Conservation (phyloP, 2,113 vertebrate species). For the Centropristis striata region DNA sequence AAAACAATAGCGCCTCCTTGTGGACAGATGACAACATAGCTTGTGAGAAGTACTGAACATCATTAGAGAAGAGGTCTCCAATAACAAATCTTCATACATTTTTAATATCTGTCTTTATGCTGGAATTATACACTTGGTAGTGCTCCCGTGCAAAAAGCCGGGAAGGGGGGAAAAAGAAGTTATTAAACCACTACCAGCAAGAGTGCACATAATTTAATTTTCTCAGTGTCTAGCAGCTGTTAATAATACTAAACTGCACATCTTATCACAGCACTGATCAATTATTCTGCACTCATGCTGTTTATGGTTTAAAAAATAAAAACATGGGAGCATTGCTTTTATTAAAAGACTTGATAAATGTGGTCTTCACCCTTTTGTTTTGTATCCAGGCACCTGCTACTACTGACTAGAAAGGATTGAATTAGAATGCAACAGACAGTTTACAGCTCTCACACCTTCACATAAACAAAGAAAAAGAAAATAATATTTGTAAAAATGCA, state of each 20-base stretch:
- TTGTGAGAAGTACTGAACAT: neutral
- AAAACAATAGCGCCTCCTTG: slow-evolving; percentile 55
- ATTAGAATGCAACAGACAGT: slow-evolving; percentile 23
- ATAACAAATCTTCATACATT: neutral
- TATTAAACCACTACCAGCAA: slow-evolving; percentile 17
- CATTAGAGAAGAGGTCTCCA: neutral
- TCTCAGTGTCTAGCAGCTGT: slow-evolving; percentile 27
- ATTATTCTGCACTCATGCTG: slow-evolving; percentile 24
- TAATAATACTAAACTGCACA: slow-evolving; percentile 35
- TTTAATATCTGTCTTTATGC: neutral
- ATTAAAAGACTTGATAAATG: slow-evolving; percentile 30
- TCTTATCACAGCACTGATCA: slow-evolving; percentile 19
- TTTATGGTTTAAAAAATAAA: neutral
- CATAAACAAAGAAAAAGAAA: slow-evolving; percentile 11
- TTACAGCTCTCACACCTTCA: slow-evolving; percentile 41
- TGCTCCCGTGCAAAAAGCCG: slow-evolving; percentile 20
- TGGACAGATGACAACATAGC: slow-evolving; percentile 44
- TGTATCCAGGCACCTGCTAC: slow-evolving; percentile 25
- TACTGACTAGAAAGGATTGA: slow-evolving; percentile 20
- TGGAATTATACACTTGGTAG: slow-evolving; percentile 24
- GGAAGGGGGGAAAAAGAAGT: neutral
- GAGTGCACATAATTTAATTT: slow-evolving; percentile 32
- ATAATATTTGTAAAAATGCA: neutral
- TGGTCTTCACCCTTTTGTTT: slow-evolving; percentile 6
- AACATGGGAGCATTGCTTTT: slow-evolving; percentile 1